Conservation (phyloP, 2,797 vertebrate species). For the Coccyzus lansbergi region DNA sequence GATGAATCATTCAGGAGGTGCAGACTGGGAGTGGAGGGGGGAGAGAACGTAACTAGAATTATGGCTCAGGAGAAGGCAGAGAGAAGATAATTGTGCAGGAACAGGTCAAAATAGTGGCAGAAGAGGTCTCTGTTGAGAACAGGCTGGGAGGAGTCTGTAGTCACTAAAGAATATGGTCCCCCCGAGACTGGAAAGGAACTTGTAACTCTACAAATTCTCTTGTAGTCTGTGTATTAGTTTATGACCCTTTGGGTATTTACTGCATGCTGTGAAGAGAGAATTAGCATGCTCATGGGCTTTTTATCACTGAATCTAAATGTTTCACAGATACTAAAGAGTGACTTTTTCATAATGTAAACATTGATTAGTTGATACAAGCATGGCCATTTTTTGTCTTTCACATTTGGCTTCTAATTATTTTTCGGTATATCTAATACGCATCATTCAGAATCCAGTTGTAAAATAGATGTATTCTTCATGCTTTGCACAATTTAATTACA, state of each 20-base stretch:
- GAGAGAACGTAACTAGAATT: not conserved
- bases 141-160: accelerated
- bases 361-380: not conserved
- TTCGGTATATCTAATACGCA: not conserved
- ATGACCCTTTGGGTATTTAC: not conserved
- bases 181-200: not conserved
- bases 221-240: not conserved
- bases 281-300: not conserved
- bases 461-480: not conserved
- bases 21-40: not conserved
- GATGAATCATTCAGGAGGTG: not conserved
- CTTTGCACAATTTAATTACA: not conserved
- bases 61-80: not conserved
- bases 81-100: not conserved
- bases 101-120: not conserved
- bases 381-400: not conserved
- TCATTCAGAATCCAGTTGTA: not conserved
- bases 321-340: not conserved
- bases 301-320: not conserved
- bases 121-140: not conserved
- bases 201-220: not conserved
- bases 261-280: not conserved
- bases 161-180: not conserved
- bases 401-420: not conserved
- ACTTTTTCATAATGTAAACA: not conserved